Percentiles rank a stretch among this genome's conserved stretches.
phyloP scores from a whole-genome alignment of 2,113 vertebrate species.

The Helogale parvula region DNA sequence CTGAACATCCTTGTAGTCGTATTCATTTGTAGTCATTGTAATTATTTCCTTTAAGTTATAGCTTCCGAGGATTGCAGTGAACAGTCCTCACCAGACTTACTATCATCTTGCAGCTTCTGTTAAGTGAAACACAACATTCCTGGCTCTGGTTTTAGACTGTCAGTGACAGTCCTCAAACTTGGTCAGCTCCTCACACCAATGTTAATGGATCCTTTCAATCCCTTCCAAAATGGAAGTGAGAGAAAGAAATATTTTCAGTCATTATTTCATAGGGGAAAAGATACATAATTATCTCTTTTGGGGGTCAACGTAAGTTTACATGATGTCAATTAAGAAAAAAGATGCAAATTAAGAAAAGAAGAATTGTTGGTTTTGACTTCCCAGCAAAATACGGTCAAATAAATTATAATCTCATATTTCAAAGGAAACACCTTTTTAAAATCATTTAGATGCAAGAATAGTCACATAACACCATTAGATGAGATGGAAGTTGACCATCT shows the following conservation, averaged over 20 bases:
- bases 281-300: not conserved
- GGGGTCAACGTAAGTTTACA: not conserved
- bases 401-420: not conserved
- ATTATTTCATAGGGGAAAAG: not conserved
- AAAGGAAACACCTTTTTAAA: not conserved
- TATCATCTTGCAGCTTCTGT: fast-evolving
- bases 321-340: not conserved
- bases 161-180: not conserved
- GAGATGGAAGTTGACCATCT: not conserved
- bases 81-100: fast-evolving
- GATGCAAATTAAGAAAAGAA: not conserved
- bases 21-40: no score
- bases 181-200: no score
- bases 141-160: fast-evolving
- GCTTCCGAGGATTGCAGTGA: not conserved
- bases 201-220: not conserved
- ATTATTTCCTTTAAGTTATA: not conserved
- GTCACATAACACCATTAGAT: not conserved
- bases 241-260: not conserved
- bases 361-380: not conserved
- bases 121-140: fast-evolving
- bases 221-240: not conserved
- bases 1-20: not conserved
- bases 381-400: not conserved
- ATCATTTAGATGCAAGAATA: conserved; percentile 1